Evolutionary conservation across 2,113 vertebrate genomes (phyloP).

Genomic region (Melanerpes aurifrons): DNA sequence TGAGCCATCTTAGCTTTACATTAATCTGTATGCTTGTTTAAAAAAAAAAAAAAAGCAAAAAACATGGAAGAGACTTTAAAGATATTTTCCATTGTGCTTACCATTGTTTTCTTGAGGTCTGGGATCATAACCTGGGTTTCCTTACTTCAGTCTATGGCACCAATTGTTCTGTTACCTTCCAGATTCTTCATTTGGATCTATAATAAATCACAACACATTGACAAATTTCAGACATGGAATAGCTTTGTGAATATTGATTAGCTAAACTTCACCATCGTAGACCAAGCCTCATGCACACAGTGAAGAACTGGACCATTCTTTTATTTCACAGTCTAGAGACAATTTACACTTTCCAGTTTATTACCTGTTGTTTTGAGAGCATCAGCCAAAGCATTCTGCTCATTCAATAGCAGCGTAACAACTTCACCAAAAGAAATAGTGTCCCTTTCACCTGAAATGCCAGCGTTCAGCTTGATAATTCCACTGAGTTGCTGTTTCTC

Average conservation of each 20-base stretch:
- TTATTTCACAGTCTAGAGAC: background rate
- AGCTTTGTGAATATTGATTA: background rate
- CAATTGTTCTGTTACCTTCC: background rate
- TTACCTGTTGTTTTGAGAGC: background rate
- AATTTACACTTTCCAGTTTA: background rate
- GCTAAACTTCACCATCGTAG: background rate
- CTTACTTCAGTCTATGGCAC: background rate
- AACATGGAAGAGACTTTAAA: background rate
- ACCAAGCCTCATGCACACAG: background rate
- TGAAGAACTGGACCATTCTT: background rate
- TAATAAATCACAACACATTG: background rate
- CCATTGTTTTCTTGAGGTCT: background rate
- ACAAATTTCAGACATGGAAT: background rate
- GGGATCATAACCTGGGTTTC: fast-evolving
- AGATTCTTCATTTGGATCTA: background rate
- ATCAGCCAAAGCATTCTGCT: background rate
- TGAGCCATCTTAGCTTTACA: background rate
- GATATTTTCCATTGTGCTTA: background rate
- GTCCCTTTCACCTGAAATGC: background rate
- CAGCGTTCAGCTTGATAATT: background rate
- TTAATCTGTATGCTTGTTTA: background rate
- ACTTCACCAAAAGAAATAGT: background rate
- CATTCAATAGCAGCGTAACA: background rate
- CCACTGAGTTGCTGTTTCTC: background rate
- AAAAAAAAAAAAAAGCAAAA: background rate